Base-by-base conservation (phyloP, 2,797 vertebrate genomes). In the Labeo calbasu region DNA sequence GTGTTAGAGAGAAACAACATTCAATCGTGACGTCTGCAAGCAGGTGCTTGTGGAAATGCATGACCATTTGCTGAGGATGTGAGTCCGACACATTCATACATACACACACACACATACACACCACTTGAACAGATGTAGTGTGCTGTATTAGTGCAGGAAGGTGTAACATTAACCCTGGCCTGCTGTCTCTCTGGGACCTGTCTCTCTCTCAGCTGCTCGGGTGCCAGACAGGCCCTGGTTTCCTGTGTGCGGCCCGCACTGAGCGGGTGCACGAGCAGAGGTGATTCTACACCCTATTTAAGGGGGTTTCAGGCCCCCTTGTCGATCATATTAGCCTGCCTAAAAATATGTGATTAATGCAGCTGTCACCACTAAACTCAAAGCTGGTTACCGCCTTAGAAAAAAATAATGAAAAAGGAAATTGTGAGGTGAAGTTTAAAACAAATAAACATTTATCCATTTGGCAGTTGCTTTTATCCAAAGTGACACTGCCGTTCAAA, bases 41-140 rank as follows among this genome's bases (percentile, higher is more conserved):
- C 77, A 53, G 73, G 68, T 82, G 48, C 53, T 63, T 32, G 69
- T 57, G 68, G 55, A 68, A 76, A 55, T 78, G 48, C 75, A 40
- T 73, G 32, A 78, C 32, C 63, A 48, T 86, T 40, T 69, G 79
- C 66, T 28, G 12, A 66, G 77, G 50, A 70, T 86, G 28, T 59
- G 68, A 80, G 84, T 50, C 82, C 2, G 43, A 85, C 85, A 88
- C 21, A 72, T 75, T 21, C 61, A 65, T 14, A 48, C 15, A 40
- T 32, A 51, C 69, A 68, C 57, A 85, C 85, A 83, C 73, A 55
- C 55, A 80, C 59, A 68, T 25, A 88, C 82, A 87, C 88, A 91
- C 79, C 83, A 82, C 65, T 72, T 77, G 82, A 89, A 86, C 86
- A 86, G 88, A 86, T 86, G 85, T 81, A 84, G 73, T 77, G 57